These are phyloP conservation scores for Gadopsis marmoratus DNA, from an alignment of 2,797 vertebrate genomes.

Conservation along the genomic window DNA sequence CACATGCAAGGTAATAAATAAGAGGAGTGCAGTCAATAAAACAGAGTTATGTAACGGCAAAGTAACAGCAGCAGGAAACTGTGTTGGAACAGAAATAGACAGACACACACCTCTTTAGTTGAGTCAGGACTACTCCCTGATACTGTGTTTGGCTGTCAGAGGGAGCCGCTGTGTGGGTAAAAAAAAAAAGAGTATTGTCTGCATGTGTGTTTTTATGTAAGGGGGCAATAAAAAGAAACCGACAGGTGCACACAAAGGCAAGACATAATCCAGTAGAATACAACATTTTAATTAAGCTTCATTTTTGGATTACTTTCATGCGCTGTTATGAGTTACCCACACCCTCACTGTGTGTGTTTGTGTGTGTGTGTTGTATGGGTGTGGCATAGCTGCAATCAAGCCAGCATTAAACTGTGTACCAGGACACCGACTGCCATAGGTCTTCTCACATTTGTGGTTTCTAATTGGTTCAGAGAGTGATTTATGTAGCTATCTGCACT, in stretches of 20 bases:
- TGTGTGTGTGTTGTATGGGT: conserved; percentile 40
- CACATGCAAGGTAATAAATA: conserved; percentile 28
- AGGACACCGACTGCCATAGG: conserved; percentile 26
- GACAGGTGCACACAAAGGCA: conserved; percentile 9
- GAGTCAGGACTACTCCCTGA: conserved; percentile 45
- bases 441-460: conserved; percentile 64
- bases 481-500: conserved; percentile 51
- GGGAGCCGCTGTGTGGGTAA: conserved; percentile 18
- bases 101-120: conserved; percentile 35
- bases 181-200: neutral
- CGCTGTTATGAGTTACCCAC: conserved; percentile 56
- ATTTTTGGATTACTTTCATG: conserved; percentile 55
- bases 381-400: conserved; percentile 59
- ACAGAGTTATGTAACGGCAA: conserved; percentile 40
- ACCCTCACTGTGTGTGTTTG: conserved; percentile 32
- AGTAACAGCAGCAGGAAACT: conserved; percentile 25
- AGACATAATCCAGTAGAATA: conserved; percentile 14
- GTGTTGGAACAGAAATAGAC: conserved; percentile 37
- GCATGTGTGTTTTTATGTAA: neutral
- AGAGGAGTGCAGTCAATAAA: conserved; percentile 18
- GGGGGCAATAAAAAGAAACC: neutral
- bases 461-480: conserved; percentile 68
- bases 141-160: conserved; percentile 23
- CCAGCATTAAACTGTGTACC: conserved; percentile 39
- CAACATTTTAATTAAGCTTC: conserved; percentile 42